Conservation (phyloP, 2,888 invertebrate species). For the Tipula lateralis region DNA sequence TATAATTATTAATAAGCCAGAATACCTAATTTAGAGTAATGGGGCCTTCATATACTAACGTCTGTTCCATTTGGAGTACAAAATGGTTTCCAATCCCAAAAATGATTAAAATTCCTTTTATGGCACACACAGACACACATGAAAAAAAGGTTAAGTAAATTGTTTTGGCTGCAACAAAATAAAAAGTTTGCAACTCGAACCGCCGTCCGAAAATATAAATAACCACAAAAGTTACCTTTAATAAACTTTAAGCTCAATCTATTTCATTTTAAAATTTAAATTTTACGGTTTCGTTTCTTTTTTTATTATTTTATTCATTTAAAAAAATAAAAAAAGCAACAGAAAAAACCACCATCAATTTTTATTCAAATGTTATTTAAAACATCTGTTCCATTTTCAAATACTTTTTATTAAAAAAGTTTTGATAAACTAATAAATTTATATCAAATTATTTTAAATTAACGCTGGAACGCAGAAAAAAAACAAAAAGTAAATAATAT, state of each 20-base stretch:
- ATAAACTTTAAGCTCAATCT: not conserved
- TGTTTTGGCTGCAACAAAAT: too few relatives aligned
- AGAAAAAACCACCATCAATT: not conserved
- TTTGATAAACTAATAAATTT: not conserved
- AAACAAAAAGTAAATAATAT: not conserved
- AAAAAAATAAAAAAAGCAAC: not conserved
- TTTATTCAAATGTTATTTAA: not conserved
- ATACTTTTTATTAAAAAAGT: not conserved
- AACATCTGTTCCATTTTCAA: not conserved
- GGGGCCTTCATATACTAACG: too few relatives aligned
- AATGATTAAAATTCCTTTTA: too few relatives aligned
- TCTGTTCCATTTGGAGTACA: too few relatives aligned
- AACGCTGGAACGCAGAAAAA: not conserved
- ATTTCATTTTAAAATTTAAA: not conserved
- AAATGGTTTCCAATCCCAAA: too few relatives aligned
- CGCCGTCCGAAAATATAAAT: not conserved
- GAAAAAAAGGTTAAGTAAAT: too few relatives aligned
- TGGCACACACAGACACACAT: too few relatives aligned
- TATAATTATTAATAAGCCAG: too few relatives aligned
- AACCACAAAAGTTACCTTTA: not conserved
- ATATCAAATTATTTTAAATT: conserved; percentile 4
- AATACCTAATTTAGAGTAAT: too few relatives aligned
- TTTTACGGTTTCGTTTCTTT: not conserved
- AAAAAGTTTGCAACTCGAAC: not conserved
- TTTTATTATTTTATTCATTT: not conserved